Conservation (phyloP, 2,113 vertebrate species). For the Ellobius talpinus region DNA sequence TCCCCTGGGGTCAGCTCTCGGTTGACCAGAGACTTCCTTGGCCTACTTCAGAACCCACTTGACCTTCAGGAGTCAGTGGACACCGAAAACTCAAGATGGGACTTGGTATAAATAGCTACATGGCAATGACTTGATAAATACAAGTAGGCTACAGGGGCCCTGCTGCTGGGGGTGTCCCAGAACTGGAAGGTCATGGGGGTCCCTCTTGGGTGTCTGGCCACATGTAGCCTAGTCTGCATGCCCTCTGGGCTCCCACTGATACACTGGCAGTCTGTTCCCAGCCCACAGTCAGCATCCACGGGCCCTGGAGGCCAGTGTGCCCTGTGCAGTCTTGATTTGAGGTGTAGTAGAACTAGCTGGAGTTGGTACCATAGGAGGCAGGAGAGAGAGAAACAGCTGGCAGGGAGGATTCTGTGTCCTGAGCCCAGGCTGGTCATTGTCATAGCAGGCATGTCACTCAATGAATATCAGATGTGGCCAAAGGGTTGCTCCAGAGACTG, state of each 20-base stretch:
- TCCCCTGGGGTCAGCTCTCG: background rate
- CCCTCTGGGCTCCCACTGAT: background rate
- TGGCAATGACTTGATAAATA: background rate
- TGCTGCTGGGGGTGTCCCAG: background rate
- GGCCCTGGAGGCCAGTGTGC: background rate
- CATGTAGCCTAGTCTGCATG: background rate
- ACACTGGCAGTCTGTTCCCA: background rate
- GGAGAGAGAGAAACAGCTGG: background rate
- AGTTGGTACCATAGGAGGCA: background rate
- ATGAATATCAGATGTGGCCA: background rate
- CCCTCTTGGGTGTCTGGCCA: background rate
- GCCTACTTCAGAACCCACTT: fast-evolving
- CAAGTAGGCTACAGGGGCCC: background rate
- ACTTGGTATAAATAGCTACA: background rate
- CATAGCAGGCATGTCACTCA: background rate
- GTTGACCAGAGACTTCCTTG: background rate
- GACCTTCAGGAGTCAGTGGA: background rate
- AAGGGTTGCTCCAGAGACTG: background rate
- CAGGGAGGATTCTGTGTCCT: background rate
- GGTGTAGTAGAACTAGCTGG: background rate
- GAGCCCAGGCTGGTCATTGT: background rate
- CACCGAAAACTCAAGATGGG: constrained; percentile 28
- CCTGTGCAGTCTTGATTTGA: background rate
- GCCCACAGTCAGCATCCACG: fast-evolving
- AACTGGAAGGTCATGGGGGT: background rate